Conservation (phyloP, 92 coral and sea anemone species). For the Palythoa grandis region DNA sequence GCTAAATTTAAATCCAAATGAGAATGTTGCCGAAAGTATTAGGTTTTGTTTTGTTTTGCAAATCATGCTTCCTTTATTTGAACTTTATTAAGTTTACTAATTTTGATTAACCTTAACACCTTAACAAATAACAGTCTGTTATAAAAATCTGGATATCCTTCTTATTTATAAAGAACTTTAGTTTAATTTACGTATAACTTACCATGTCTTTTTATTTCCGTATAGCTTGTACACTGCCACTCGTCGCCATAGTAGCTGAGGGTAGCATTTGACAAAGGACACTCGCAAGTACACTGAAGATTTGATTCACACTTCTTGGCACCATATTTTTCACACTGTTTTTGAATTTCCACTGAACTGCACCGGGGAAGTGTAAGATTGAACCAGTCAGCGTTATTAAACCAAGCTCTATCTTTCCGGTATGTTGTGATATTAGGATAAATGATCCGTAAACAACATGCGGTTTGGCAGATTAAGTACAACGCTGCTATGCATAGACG, state of each 20-base stretch:
- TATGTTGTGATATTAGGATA: not conserved
- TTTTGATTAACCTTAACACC: no score
- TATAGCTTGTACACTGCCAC: constrained; percentile 7
- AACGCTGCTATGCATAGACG: not conserved
- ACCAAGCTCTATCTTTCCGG: not conserved
- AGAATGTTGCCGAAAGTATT: no score
- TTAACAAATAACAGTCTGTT: no score
- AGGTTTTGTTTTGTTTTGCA: no score
- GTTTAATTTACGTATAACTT: not conserved
- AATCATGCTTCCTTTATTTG: no score
- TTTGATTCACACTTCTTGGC: not conserved
- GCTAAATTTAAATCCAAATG: no score
- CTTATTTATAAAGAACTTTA: no score
- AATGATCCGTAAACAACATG: not conserved
- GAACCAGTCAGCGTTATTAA: constrained; percentile 9
- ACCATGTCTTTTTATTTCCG: constrained; percentile 9
- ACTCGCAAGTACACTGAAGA: constrained; percentile 4
- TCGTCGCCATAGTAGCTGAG: not conserved
- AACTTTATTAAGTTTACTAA: no score
- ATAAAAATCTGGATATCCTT: no score
- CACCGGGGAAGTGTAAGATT: not conserved
- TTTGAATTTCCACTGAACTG: constrained; percentile 6
- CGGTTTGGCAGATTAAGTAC: not conserved
- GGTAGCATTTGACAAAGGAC: not conserved
- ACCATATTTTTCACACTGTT: constrained; percentile 11